These are phyloP conservation scores for Hirundichthys speculiger DNA, from an alignment of 2,113 vertebrate species.

Conservation along the genomic window DNA sequence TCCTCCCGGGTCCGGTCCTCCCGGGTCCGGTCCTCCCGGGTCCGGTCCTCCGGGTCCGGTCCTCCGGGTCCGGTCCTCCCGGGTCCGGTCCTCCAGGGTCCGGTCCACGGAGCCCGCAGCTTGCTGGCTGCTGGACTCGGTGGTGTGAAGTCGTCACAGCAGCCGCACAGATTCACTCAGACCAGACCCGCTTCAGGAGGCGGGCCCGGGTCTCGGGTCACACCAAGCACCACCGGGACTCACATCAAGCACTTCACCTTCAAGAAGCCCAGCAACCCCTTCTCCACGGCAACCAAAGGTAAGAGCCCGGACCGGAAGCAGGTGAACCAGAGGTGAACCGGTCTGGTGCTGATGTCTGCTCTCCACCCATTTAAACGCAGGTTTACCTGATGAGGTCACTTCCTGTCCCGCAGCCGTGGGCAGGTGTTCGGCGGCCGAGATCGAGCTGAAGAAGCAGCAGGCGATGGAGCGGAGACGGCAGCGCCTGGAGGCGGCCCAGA, in stretches of 20 bases:
- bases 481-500: conserved; percentile 69
- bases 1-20: neutral
- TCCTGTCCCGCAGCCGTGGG: conserved; percentile 59
- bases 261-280: conserved; percentile 64
- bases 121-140: neutral
- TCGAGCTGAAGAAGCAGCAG: conserved; percentile 91
- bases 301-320: conserved; percentile 21
- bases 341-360: too few relatives aligned
- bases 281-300: conserved; percentile 69
- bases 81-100: too few relatives aligned
- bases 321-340: too few relatives aligned
- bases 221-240: too few relatives aligned
- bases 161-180: conserved; percentile 57
- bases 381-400: neutral
- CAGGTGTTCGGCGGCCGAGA: conserved; percentile 89
- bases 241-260: conserved; percentile 61
- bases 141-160: conserved; percentile 5
- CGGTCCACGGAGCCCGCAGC: neutral
- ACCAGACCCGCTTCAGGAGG: conserved; percentile 36
- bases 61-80: too few relatives aligned
- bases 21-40: neutral
- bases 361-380: too few relatives aligned
- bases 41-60: neutral
- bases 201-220: neutral
- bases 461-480: conserved; percentile 87